Conservation (phyloP, 2,888 invertebrate species). For the Diaprepes abbreviatus region DNA sequence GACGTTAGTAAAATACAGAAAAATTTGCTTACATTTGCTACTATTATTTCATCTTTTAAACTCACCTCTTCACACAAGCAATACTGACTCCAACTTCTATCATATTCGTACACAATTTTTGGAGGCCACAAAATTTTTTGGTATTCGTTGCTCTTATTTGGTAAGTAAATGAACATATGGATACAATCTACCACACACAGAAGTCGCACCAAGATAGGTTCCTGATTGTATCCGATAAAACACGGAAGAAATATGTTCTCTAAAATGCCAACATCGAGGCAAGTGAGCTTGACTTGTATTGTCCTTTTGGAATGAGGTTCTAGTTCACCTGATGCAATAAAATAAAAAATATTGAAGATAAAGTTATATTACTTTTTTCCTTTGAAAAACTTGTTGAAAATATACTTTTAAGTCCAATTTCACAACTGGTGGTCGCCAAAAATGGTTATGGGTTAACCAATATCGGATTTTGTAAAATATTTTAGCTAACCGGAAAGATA, state of each 20-base stretch:
- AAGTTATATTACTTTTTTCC: no score
- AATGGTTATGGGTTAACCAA: no score
- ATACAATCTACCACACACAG: slow-evolving; percentile 63
- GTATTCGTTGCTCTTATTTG: slow-evolving; percentile 51
- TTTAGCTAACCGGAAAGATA: no score
- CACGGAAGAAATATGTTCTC: slow-evolving; percentile 64
- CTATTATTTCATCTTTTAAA: not conserved
- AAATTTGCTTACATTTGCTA: not conserved
- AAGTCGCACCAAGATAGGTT: slow-evolving; percentile 60
- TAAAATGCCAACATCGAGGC: slow-evolving; percentile 62
- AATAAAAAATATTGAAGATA: no score
- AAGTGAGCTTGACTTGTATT: slow-evolving; percentile 58
- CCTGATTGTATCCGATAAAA: slow-evolving; percentile 59
- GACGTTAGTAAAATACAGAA: no score
- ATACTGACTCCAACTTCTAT: slow-evolving; percentile 45
- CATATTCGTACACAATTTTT: slow-evolving; percentile 54
- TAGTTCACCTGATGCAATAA: slow-evolving; percentile 50
- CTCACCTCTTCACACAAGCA: slow-evolving; percentile 50
- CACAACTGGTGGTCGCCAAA: no score
- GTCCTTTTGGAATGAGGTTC: slow-evolving; percentile 51
- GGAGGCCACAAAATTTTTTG: slow-evolving; percentile 58
- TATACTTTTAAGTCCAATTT: no score
- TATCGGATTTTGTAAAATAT: no score
- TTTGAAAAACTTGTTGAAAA: no score
- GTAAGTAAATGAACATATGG: slow-evolving; percentile 63